Conservation (phyloP, 64 coral and sea anemone species). For the Montipora cactus region DNA sequence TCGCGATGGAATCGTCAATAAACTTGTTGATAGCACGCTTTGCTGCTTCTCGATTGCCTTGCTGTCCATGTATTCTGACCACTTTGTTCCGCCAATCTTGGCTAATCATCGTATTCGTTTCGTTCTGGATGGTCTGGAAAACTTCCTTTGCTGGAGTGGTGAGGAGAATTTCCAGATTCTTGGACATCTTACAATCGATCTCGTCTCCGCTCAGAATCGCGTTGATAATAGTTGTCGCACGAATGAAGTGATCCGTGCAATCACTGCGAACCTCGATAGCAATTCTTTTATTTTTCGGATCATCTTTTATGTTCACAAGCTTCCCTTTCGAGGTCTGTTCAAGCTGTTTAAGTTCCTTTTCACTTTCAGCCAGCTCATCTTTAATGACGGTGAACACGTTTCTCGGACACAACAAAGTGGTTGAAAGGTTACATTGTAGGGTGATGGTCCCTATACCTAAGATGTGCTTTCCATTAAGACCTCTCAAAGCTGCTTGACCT, state of each 20-base stretch:
- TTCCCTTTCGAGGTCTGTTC: background rate
- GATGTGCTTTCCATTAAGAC: background rate
- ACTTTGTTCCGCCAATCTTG: conserved; percentile 36
- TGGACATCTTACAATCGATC: conserved; percentile 37
- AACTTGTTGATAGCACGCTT: conserved; percentile 34
- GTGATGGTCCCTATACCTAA: background rate
- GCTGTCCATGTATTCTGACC: conserved; percentile 33
- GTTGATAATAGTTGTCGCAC: conserved; percentile 18
- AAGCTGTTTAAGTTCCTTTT: background rate
- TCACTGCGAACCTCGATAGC: conserved; percentile 18
- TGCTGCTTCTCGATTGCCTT: conserved; percentile 41
- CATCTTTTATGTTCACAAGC: background rate
- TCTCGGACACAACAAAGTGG: background rate
- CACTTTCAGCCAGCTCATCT: background rate
- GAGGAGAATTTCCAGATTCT: background rate
- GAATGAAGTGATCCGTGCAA: conserved; percentile 47
- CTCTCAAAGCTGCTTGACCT: conserved; percentile 2
- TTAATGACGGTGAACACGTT: conserved; percentile 10
- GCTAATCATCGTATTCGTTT: conserved; percentile 38
- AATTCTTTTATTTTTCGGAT: background rate
- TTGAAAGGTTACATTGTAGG: conserved; percentile 9
- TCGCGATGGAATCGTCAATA: conserved; percentile 20
- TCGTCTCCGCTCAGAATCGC: conserved; percentile 25
- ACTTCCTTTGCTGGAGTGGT: conserved; percentile 12
- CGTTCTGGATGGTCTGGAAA: conserved; percentile 35